Percentiles rank a stretch among this genome's conserved stretches.
These are phyloP conservation scores for Acromyrmex heyeri DNA, from an alignment of 1,140 invertebrate species.

Conservation along the genomic window DNA sequence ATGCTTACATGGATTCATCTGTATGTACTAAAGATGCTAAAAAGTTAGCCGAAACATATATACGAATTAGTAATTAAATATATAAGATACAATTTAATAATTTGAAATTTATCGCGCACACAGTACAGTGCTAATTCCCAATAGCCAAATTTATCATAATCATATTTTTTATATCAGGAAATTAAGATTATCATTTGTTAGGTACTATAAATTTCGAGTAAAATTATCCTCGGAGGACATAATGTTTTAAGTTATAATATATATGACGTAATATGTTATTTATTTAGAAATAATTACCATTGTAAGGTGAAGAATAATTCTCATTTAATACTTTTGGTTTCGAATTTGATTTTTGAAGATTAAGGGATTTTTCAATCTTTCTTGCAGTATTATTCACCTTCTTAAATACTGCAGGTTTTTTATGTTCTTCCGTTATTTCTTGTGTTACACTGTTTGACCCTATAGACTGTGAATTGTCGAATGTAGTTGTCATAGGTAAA, in stretches of 20 bases:
- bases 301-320: slow-evolving; percentile 34
- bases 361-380: neutral
- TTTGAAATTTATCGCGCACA: too few species aligned
- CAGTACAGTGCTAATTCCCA: too few species aligned
- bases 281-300: slow-evolving; percentile 42
- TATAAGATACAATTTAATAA: too few species aligned
- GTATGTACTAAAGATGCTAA: too few species aligned
- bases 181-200: too few species aligned
- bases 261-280: neutral
- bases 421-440: slow-evolving; percentile 35
- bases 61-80: too few species aligned
- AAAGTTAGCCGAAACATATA: too few species aligned
- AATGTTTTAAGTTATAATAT: neutral
- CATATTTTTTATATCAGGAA: too few species aligned
- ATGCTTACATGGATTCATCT: too few species aligned
- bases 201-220: too few species aligned
- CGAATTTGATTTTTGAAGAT: neutral
- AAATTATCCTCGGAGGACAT: neutral
- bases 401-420: slow-evolving; percentile 36
- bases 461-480: slow-evolving; percentile 47
- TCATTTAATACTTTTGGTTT: slow-evolving; percentile 41
- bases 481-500: neutral
- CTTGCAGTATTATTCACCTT: slow-evolving; percentile 41
- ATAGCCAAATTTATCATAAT: too few species aligned
- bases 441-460: neutral